Base-by-base conservation (phyloP, 2,888 invertebrate species). In the Sesia apiformis region DNA sequence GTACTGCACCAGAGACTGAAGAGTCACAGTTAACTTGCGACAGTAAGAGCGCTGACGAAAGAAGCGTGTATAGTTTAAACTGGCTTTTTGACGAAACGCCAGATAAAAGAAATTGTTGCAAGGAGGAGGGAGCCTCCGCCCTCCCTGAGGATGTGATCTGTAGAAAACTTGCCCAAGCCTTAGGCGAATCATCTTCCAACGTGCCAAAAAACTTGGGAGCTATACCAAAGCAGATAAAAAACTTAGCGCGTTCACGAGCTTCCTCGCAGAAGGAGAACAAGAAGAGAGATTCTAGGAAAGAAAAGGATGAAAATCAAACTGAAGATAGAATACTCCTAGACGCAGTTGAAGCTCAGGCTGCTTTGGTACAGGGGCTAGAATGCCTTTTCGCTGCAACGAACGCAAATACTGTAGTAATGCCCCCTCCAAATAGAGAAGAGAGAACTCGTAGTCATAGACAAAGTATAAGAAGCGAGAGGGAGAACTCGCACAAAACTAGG, bases 201-300 rank as follows among this genome's bases (percentile, higher is more conserved):
- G 81, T 81, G 64, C 90, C 92, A 76, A 91, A 92, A 76, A 93
- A 93, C 75, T 90, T 93, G 67, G 94, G 94, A 57, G 94, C 93
- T 59, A 93, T 93, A 76, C 94, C 93, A 56, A 94, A 95, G 78
- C 93, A 93, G 79, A 82, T 89, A 67, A 90, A 87, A 88, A 89
- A 88, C 82, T 84, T 85, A 81, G 83, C 84, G 63, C 76, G 91
- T 81, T 75, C 90, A 67, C 73, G 91, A 67, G 81, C 91, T 62
- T 92, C 92, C 41, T 92, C 92, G 5, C 90, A 92, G 55, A 90
- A 90, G 73, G 90, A 90, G 73, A 90, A 90, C 74, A 90, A 89
- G 72, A 87, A 84, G 73, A 80, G 78, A 72, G 90, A 90, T 74
- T 76, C 80, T 65, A 86, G 74, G 62, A 88, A 80, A 56, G 86